phyloP scores from a whole-genome alignment of 2,888 invertebrate species.

The Drosophila neotestacea region DNA sequence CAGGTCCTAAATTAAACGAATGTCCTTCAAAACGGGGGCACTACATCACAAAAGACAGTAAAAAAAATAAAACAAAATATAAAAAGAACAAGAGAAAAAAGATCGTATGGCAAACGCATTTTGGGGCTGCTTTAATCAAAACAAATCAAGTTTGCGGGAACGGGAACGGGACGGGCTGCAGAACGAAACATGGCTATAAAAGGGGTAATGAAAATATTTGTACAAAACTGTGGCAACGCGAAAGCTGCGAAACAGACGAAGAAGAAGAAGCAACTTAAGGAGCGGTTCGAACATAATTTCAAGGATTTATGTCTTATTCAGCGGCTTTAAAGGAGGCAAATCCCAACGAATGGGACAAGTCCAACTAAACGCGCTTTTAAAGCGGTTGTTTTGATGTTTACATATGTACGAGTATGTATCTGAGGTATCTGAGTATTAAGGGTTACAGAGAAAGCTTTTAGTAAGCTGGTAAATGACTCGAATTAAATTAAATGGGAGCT shows the following conservation, averaged over 20 bases:
- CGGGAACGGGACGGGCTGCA: conserved; percentile 3
- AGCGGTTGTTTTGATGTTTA: conserved; percentile 54
- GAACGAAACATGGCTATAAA: conserved; percentile 43
- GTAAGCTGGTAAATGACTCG: conserved; percentile 39
- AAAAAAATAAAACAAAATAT: conserved; percentile 17
- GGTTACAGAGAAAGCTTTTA: conserved; percentile 15
- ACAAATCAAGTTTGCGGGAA: conserved; percentile 66
- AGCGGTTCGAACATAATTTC: conserved; percentile 69
- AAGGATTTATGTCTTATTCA: conserved; percentile 79
- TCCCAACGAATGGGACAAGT: conserved; percentile 50
- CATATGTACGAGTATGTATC: conserved; percentile 16
- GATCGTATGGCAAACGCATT: conserved; percentile 31
- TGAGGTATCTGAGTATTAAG: neutral
- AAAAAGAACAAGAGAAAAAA: conserved; percentile 8
- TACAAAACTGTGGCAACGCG: conserved; percentile 63
- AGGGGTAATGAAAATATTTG: conserved; percentile 47
- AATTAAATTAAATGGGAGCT: neutral
- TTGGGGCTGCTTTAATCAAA: conserved; percentile 68
- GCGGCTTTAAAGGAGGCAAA: conserved; percentile 51
- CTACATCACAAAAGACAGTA: conserved; percentile 47
- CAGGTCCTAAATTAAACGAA: conserved; percentile 76
- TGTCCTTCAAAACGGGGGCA: conserved; percentile 70
- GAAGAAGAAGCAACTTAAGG: conserved; percentile 39
- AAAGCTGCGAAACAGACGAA: conserved; percentile 1
- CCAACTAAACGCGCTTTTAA: conserved; percentile 27